A percentile compares a stretch with the other conserved stretches of the same genome.
phyloP scores from a whole-genome alignment of 2,888 invertebrate genomes.

The Dolichomitus sp. region DNA sequence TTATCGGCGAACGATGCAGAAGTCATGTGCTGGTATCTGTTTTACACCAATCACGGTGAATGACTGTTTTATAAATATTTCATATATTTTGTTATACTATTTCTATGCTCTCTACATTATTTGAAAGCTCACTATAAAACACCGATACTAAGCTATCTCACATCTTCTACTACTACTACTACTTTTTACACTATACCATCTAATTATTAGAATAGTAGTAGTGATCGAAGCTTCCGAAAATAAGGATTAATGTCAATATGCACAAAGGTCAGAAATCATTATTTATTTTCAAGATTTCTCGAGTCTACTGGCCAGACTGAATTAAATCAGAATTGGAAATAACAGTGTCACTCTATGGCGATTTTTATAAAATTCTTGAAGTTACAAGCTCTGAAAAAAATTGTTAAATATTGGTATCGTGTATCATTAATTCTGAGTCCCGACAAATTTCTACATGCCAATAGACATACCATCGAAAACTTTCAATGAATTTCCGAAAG shows the following conservation, averaged over 20 bases:
- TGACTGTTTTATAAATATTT: conserved; percentile 84
- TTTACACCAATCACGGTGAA: conserved; percentile 78
- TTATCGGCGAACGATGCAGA: conserved; percentile 40
- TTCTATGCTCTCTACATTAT: conserved; percentile 83
- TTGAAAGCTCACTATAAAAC: conserved; percentile 63
- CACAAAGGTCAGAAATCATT: conserved; percentile 37
- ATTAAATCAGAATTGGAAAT: not conserved
- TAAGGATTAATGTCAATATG: conserved; percentile 55
- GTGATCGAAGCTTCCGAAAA: conserved; percentile 56
- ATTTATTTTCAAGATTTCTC: conserved; percentile 34
- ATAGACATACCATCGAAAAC: too few relatives aligned
- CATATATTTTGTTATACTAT: conserved; percentile 86
- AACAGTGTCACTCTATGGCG: not conserved
- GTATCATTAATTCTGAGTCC: too few relatives aligned
- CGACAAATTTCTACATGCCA: too few relatives aligned
- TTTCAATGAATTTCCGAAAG: too few relatives aligned
- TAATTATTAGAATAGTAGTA: conserved; percentile 42
- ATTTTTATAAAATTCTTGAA: not conserved
- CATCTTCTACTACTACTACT: conserved; percentile 47
- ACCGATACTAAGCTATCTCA: conserved; percentile 48
- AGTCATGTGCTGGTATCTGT: conserved; percentile 43
- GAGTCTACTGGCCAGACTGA: not conserved
- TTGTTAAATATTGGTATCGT: not conserved
- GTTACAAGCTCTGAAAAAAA: not conserved
- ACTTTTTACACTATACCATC: conserved; percentile 49